Base-by-base conservation (phyloP, 2,797 vertebrate genomes). In the Tenualosa ilisha region DNA sequence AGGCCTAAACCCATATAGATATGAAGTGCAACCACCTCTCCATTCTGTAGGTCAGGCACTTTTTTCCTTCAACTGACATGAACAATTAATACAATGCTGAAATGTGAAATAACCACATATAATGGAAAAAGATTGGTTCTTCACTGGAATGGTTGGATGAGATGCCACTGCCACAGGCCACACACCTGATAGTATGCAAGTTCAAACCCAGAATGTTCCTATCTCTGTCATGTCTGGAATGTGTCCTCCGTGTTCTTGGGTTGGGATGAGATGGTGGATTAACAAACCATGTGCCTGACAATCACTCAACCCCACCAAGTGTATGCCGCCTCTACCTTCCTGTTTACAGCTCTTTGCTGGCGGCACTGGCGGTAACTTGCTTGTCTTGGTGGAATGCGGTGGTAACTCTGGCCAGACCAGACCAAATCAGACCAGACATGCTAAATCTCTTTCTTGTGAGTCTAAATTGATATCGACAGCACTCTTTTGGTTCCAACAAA, bases 161-260 rank as follows among this genome's bases (percentile, higher is more conserved):
- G 72, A 46, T 46, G 72, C 37, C 72, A 79, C 72, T 8, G 40
- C 72, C 72, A 79, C 37, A 43, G 72, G 72, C 72, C 72, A 79
- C 72, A 79, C 40, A 79, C 72, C 40, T 79, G 72, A 79, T 79
- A 37, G 72, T 43, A 79, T 79, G 72, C 72, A 79, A 79, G 72
- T 46, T 46, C 72, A 20, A 79, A 79, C 72, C 72, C 40, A 43
- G 72, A 79, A 79, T 79, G 72, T 22, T 46, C 40, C 20, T 0
- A 43, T 46, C 40, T 43, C 68, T 7, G 68, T 88, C 54, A 56
- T 84, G 37, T 56, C 1, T 83, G 49, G 56, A 86, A 89, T 88
- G 87, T 51, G 79, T 53, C 88, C 79, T 89, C 68, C 6, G 72
- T 79, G 37, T 79, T 79, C 37, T 8, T 40, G 15, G 17, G 72